phyloP scores from a whole-genome alignment of 2,797 vertebrate genomes.

The Semotilus atromaculatus region DNA sequence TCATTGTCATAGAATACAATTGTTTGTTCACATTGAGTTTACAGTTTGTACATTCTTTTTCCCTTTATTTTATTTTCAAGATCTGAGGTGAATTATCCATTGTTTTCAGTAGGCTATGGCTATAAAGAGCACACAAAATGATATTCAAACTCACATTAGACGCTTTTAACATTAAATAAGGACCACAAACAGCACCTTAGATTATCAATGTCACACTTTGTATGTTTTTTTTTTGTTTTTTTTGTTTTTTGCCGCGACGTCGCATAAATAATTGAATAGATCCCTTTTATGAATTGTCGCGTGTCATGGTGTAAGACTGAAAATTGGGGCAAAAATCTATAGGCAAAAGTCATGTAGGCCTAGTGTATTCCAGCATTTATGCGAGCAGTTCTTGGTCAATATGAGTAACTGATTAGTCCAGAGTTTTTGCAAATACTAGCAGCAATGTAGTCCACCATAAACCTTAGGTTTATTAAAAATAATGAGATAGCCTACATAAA shows the following conservation, averaged over 20 bases:
- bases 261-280: background rate
- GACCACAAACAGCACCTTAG: background rate
- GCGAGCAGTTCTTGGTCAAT: background rate
- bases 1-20: background rate
- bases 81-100: background rate
- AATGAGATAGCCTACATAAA: background rate
- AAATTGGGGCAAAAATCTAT: no score
- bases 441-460: background rate
- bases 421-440: background rate
- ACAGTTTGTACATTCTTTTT: background rate
- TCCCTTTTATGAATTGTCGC: no score
- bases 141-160: background rate
- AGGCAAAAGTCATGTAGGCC: no score
- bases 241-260: no score
- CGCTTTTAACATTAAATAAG: background rate
- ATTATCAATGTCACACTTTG: background rate
- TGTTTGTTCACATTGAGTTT: background rate
- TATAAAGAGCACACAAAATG: background rate
- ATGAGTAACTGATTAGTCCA: background rate
- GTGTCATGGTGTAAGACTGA: no score
- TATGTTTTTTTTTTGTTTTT: no score
- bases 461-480: background rate
- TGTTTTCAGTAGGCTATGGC: background rate
- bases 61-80: background rate
- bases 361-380: background rate